Base-by-base conservation (phyloP, 2,888 invertebrate genomes). In the Biston betularia region DNA sequence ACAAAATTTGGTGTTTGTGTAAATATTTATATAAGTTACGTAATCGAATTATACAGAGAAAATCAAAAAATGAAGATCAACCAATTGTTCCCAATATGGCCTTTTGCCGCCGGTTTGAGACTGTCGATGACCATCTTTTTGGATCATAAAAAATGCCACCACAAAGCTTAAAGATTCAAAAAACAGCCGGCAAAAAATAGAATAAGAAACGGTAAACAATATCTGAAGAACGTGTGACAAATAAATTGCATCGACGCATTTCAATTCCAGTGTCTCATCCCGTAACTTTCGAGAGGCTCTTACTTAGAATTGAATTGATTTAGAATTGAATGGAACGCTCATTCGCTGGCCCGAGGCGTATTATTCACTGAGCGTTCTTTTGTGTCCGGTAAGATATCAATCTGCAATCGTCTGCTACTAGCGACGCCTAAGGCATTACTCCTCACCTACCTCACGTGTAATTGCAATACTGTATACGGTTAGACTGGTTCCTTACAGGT, bases 341-440 rank as follows among this genome's bases (percentile, higher is more conserved):
- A 33, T 75, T 76, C 76, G 65, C 50, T 77, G 74, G 84, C 85
- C 79, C 75, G 64, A 71, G 79, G 79, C 82, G 86, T 88, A 89
- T 89, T 90, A 91, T 91, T 90, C 90, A 87, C 82, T 82, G 79
- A 84, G 79, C 85, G 88, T 89, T 87, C 88, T 90, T 91, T 89
- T 89, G 88, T 90, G 85, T 87, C 83, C 84, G 79, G 79, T 77
- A 79, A 87, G 88, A 90, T 90, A 91, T 90, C 89, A 90, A 92
- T 90, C 91, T 89, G 77, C 83, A 85, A 86, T 88, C 84, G 84
- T 80, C 79, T 79, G 81, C 75, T 77, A 74, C 79, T 81, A 83
- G 83, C 82, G 84, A 86, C 84, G 87, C 88, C 87, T 83, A 81
- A 80, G 85, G 87, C 86, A 79, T 74, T 75, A 76, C 76, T 84